Percentiles rank a stretch among this genome's conserved stretches.
Evolutionary conservation across 2,888 invertebrate species (phyloP).

Genomic region (Quadroppia sp.): DNA sequence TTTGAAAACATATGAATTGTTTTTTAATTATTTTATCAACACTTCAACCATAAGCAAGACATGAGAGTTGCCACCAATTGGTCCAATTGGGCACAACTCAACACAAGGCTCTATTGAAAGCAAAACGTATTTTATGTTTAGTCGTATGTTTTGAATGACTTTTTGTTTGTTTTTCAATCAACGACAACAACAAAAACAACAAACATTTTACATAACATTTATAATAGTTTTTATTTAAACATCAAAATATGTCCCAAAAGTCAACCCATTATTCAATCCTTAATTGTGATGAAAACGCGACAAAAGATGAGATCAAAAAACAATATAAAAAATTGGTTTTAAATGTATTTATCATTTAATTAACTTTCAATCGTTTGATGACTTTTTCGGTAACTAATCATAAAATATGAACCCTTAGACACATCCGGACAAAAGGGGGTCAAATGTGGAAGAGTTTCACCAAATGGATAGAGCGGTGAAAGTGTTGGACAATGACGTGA

Average conservation of each 20-base stretch:
- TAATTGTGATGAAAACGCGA: conserved; percentile 33
- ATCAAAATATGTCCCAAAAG: too few relatives aligned
- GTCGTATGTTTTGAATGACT: neutral
- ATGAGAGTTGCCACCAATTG: conserved; percentile 30
- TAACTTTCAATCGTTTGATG: neutral
- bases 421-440: conserved; percentile 39
- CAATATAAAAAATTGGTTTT: conserved; percentile 40
- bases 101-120: too few relatives aligned
- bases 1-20: neutral
- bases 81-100: neutral
- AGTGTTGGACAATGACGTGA: conserved; percentile 11
- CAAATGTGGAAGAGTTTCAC: conserved; percentile 18
- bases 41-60: neutral
- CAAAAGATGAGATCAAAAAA: conserved; percentile 34
- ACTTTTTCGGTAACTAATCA: too few relatives aligned
- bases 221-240: neutral
- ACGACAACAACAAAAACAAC: too few relatives aligned
- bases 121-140: too few relatives aligned
- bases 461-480: conserved; percentile 30
- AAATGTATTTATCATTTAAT: conserved; percentile 13
- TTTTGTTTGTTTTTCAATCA: too few relatives aligned
- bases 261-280: conserved; percentile 22
- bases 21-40: neutral
- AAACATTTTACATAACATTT: too few relatives aligned
- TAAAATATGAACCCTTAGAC: conserved; percentile 28